Conservation (phyloP, 2,888 invertebrate species). For the Ormyrus nitidulus region DNA sequence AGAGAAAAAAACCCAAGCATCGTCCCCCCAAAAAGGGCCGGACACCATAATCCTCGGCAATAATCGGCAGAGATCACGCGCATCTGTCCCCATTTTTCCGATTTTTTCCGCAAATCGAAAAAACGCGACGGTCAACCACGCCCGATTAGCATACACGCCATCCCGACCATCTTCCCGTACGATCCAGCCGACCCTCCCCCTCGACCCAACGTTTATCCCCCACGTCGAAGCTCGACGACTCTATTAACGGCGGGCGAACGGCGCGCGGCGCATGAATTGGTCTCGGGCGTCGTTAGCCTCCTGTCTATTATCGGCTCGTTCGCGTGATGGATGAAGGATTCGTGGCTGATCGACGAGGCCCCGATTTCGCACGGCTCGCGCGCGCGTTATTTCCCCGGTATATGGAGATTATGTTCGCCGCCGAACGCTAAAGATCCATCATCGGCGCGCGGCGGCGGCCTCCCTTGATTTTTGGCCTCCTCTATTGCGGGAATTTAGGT, state of each 20-base stretch:
- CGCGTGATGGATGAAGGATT: conserved; percentile 38
- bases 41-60: conserved; percentile 21
- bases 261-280: conserved; percentile 6
- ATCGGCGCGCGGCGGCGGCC: neutral
- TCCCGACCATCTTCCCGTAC: neutral
- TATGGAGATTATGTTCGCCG: no score
- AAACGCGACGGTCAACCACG: conserved; percentile 40
- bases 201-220: neutral
- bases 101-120: neutral
- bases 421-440: neutral
- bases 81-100: conserved; percentile 20
- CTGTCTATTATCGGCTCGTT: conserved; percentile 20
- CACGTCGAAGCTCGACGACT: conserved; percentile 14
- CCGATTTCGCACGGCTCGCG: no score
- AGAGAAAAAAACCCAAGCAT: neutral
- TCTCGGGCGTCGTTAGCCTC: neutral
- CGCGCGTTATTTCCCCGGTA: no score
- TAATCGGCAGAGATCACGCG: conserved; percentile 20
- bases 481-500: no score
- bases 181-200: neutral
- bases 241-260: conserved; percentile 18
- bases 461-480: no score
- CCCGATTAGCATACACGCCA: conserved; percentile 44
- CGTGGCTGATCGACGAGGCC: neutral
- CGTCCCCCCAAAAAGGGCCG: neutral